These are phyloP conservation scores for Lipotes vexillifer DNA, from an alignment of 2,113 vertebrate species.

Conservation along the genomic window DNA sequence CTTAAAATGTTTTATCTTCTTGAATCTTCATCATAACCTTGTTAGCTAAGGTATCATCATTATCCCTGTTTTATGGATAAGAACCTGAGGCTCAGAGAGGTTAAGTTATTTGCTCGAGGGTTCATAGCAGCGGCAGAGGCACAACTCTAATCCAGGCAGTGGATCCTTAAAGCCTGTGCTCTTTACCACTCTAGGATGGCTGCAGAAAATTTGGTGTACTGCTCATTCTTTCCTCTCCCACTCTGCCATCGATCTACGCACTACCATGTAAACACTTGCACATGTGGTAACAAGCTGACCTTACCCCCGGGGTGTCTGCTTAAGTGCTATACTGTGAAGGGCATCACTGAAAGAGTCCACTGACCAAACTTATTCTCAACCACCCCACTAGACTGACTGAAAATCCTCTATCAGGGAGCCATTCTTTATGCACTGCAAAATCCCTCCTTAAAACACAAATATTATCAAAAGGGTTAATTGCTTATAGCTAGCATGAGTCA, in stretches of 20 bases:
- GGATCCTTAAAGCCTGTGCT: not conserved
- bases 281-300: constrained; percentile 20
- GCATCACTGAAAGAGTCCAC: not conserved
- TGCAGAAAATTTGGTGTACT: not conserved
- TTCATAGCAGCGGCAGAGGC: not conserved
- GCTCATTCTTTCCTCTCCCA: not conserved
- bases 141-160: not conserved
- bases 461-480: not conserved
- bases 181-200: not conserved
- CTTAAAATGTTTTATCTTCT: not conserved
- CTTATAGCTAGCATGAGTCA: not conserved
- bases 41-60: not conserved
- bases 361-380: not conserved
- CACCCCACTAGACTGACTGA: not conserved
- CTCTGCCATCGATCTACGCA: not conserved
- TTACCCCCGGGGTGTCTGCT: not conserved
- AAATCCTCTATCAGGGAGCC: not conserved
- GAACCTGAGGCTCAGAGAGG: not conserved
- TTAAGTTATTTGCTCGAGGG: not conserved
- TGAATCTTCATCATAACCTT: not conserved
- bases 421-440: not conserved
- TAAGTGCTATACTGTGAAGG: not conserved
- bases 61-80: not conserved
- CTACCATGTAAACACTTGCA: not conserved
- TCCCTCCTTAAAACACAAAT: not conserved